Evolutionary conservation across 2,888 invertebrate genomes (phyloP), one percentile per base, ranked within the genome.

Genomic region (Philaethria dido): DNA sequence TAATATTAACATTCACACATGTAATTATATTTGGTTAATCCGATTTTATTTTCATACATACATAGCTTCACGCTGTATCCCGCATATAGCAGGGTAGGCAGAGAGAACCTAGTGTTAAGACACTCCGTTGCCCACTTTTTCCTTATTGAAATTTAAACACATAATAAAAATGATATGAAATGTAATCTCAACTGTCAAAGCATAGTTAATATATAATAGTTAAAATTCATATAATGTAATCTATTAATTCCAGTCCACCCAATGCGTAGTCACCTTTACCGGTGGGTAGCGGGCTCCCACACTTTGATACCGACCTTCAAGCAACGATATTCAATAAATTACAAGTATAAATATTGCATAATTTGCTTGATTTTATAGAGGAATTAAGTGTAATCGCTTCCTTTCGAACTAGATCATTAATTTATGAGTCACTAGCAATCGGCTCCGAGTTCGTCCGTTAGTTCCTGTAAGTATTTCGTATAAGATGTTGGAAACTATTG

Each of bases 241-340:
- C 80, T 83, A 82, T 80, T 80, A 80, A 82, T 81, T 80, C 81
- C 78, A 78, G 86, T 86, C 59, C 79, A 82, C 79, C 80, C 80
- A 82, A 72, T 75, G 33, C 47, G 57, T 60, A 77, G 83, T 83
- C 80, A 84, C 83, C 80, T 83, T 75, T 75, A 66, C 69, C 75
- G 76, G 85, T 87, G 81, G 84, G 87, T 52, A 59, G 54, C 71
- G 76, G 36, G 78, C 85, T 84, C 88, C 87, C 85, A 88, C 88
- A 86, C 85, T 78, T 78, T 75, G 74, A 78, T 77, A 80, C 71
- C 80, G 79, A 87, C 83, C 86, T 87, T 86, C 85, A 78, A 82
- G 79, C 80, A 77, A 78, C 70, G 70, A 81, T 79, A 77, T 79
- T 54, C 42, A 63, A 69, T 66, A 78, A 75, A 78, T 80, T 78